Conservation (phyloP, 2,888 invertebrate genomes). For the Mesorhabditis spiculigera region DNA sequence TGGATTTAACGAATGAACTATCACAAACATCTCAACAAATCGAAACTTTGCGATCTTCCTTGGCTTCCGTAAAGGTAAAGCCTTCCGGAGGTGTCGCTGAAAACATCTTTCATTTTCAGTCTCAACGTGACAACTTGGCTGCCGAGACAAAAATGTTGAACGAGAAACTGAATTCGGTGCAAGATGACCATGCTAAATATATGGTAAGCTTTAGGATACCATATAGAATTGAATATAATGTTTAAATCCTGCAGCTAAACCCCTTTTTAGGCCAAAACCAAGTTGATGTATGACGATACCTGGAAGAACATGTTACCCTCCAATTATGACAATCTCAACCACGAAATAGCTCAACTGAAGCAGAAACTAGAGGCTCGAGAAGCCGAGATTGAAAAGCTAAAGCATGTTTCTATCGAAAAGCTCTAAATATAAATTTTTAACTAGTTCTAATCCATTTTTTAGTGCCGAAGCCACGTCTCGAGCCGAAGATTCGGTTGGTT, state of each 20-base stretch:
- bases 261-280: neutral
- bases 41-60: neutral
- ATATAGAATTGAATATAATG: too few relatives aligned
- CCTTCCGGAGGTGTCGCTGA: neutral
- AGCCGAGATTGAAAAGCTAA: neutral
- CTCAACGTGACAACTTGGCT: neutral
- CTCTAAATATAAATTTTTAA: neutral
- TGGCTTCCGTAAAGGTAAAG: conserved; percentile 6
- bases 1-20: neutral
- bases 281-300: neutral
- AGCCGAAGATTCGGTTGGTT: neutral
- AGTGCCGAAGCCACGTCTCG: neutral
- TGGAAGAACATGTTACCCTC: neutral
- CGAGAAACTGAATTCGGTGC: neutral
- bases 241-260: too few relatives aligned
- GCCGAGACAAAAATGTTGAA: neutral
- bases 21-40: neutral
- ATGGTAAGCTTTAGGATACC: neutral
- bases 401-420: neutral
- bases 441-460: neutral
- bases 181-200: neutral
- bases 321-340: neutral
- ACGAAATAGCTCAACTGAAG: neutral
- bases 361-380: neutral
- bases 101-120: neutral